Base-by-base conservation (phyloP, 2,797 vertebrate genomes). In the Lepus townsendii region DNA sequence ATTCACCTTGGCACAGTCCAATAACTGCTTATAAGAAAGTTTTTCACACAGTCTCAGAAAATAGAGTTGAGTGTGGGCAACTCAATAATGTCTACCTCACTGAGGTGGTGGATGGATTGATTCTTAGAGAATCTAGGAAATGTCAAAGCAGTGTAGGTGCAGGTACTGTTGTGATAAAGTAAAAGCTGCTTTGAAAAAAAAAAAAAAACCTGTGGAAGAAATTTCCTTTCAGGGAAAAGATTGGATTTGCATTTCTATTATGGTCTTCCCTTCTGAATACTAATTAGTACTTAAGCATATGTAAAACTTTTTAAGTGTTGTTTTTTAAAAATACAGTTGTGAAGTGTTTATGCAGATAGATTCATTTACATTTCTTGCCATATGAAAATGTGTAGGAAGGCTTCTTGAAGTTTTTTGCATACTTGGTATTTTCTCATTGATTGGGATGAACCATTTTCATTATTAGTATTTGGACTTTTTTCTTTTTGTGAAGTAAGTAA, bases 321-420 rank as follows among this genome's bases (percentile, higher is more conserved):
- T 97, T 97, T 97, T 97, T 96, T 95, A 95, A 95, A 97, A 97
- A 98, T 97, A 95, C 91, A 97, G 96, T 98, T 98, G 96, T 98
- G 91, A 98, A 97, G 95, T 98, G 88, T 97, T 98, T 98, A 98
- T 98, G 96, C 97, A 98, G 97, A 97, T 93, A 6, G 32, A 72
- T 96, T 89, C 32, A 66, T 94, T 96, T 83, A 90, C 95, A 84
- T 97, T 85, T 94, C 62, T 95, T 93, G 50, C 71, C 57, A 22
- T 95, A 75, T 82, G 86, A 90, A 57, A 88, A 94, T 83, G 32
- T 95, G 54, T 88, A 84, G 93, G 72, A 96, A 68, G n/a, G 50
- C 50, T 93, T 65, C 38, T 65, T 88, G 72, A 79, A 83, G 26
- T 30, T 93, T 96, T 90, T 93, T 89, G 80, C 19, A 93, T n/a